A percentile compares a stretch with the other conserved stretches of the same genome.
phyloP scores from a whole-genome alignment of 2,113 vertebrate genomes.

The Struthidea cinerea region DNA sequence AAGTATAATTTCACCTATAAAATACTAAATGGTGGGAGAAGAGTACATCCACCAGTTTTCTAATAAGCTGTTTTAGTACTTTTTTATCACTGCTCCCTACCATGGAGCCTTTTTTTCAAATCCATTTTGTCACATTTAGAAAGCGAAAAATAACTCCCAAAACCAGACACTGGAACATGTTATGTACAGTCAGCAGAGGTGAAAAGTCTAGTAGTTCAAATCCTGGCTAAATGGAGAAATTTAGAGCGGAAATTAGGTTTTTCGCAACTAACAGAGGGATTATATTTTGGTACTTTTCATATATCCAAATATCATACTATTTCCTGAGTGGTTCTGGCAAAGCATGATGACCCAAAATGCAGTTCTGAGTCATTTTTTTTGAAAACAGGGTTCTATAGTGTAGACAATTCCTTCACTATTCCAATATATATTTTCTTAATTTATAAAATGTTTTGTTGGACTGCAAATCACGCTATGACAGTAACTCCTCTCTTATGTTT shows the following conservation, averaged over 20 bases:
- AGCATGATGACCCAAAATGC: fast-evolving
- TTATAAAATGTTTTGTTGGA: neutral
- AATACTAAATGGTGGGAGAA: neutral
- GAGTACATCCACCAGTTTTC: neutral
- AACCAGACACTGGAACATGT: neutral
- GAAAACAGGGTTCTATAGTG: neutral
- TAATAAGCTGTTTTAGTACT: neutral
- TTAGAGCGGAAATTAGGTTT: neutral
- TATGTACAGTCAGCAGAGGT: neutral
- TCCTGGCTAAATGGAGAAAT: neutral
- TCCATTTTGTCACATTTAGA: neutral
- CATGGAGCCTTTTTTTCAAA: neutral
- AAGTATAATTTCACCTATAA: neutral
- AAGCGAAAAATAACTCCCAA: neutral
- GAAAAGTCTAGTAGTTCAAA: neutral
- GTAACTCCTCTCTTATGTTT: neutral
- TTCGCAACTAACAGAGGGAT: neutral
- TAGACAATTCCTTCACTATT: neutral
- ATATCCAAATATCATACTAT: neutral
- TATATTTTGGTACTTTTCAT: neutral
- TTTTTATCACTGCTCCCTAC: neutral
- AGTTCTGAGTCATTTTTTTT: neutral
- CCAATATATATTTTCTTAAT: neutral
- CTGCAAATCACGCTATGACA: neutral
- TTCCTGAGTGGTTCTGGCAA: neutral